Base-by-base conservation (phyloP, 2,797 vertebrate species). In the Eulemur mongoz region DNA sequence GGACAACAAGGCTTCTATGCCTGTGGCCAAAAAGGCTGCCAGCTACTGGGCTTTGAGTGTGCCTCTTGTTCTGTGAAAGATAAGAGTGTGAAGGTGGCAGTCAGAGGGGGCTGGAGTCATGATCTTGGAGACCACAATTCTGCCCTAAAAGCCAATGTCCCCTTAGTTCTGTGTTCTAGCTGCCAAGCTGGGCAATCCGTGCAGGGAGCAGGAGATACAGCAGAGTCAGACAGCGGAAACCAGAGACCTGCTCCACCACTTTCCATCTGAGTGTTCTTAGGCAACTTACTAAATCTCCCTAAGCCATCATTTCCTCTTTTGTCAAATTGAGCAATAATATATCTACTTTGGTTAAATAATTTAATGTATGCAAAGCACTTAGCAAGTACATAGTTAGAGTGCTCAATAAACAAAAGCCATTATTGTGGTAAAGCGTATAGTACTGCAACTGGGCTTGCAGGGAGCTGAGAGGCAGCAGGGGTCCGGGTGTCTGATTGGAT, bases 291-390 rank as follows among this genome's bases (percentile, higher is more conserved):
- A 81, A 96, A 76, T 63, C 76, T 91, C 30, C 25, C 25, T 82
- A 73, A 85, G 54, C 59, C n/a, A 70, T 75, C 57, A 65, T 85
- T 89, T 95, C 75, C 79, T 93, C 79, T 86, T 91, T 63, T 93
- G 45, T 87, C 67, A 95, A 95, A 67, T 5, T 79, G 54, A 97
- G 65, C 52, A 76, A 65, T 50, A 48, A 80, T 89, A 25, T 11
- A 25, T 15, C 32, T 63, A 78, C 65, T 81, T 63, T 45, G 13
- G n/a, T 45, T 73, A 35, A 75, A 45, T 57, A 89, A 73, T 63
- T 91, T 63, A 89, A 52, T 52, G 59, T 22, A 43, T 15, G n/a
- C 23, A 57, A 83, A 89, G 15, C 38, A 67, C 15, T 81, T 85
- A 72, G 67, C 45, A 65, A 69, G 32, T 9, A 72, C 35, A 45